phyloP scores from a whole-genome alignment of 2,888 invertebrate genomes.

The Lumbricus terrestris region DNA sequence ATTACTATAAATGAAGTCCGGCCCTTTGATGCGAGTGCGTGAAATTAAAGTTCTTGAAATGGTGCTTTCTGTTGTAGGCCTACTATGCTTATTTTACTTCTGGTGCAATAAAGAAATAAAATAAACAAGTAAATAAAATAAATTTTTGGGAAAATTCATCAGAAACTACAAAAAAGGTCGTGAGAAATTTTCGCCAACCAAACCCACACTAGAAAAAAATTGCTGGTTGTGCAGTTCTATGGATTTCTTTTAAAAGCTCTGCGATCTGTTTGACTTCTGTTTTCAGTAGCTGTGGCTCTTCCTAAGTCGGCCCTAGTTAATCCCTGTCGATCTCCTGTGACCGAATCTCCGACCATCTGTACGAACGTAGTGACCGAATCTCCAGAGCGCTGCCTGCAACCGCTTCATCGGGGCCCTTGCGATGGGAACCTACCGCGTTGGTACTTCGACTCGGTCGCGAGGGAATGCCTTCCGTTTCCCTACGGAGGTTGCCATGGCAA shows the following conservation, averaged over 20 bases:
- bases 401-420: not conserved
- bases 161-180: too few species aligned
- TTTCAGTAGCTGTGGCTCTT: not conserved
- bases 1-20: too few species aligned
- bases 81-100: too few species aligned
- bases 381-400: not conserved
- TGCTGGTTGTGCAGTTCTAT: too few species aligned
- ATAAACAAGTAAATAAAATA: too few species aligned
- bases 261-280: not conserved
- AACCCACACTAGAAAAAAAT: too few species aligned
- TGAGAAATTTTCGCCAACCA: too few species aligned
- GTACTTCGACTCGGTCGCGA: not conserved
- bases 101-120: too few species aligned
- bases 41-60: too few species aligned
- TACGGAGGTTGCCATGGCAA: constrained; percentile 7
- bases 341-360: not conserved
- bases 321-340: not conserved
- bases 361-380: not conserved
- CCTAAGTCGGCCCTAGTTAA: not conserved
- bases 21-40: too few species aligned
- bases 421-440: not conserved
- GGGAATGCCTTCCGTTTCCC: not conserved
- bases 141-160: too few species aligned
- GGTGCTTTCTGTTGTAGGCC: too few species aligned
- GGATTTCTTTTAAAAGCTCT: not conserved